Evolutionary conservation across 2,888 invertebrate species (phyloP), one percentile per base, ranked within the genome.

Genomic region (Craniophora ligustri): DNA sequence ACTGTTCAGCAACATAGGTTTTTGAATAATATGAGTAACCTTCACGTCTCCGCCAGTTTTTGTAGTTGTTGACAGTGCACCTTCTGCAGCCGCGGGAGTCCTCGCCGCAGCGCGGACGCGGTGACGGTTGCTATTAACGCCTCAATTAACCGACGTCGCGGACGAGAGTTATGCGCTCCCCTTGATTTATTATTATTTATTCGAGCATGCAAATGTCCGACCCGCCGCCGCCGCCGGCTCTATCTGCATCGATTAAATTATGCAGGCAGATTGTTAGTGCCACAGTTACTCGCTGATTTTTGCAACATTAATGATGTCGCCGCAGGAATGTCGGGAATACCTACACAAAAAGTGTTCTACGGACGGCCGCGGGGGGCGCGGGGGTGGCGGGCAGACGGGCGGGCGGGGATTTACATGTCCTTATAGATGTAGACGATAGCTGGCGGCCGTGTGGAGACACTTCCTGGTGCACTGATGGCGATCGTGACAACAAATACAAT

Each of bases 51-150:
- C n/a, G n/a, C n/a, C n/a, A n/a, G n/a, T n/a, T n/a, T n/a, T n/a
- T n/a, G n/a, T n/a, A n/a, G n/a, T n/a, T n/a, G n/a, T n/a, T n/a
- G n/a, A 10, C 8, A 14, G 10, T 10, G 15, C 5, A 34, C 16
- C 34, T 34, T 34, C 34, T 34, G 34, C 2, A 2, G 5, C n/a
- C n/a, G n/a, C n/a, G n/a, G n/a, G n/a, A n/a, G n/a, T n/a, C n/a
- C n/a, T n/a, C n/a, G n/a, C n/a, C n/a, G n/a, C n/a, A n/a, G n/a
- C n/a, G n/a, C n/a, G n/a, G n/a, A 38, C 32, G 4, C 67, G 75
- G 68, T 71, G 78, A 66, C 67, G 67, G 62, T 38, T 26, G 51
- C 80, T 72, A 81, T 82, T 82, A 82, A 76, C 78, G 69, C 63
- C 79, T 75, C 81, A 75, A 78, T 81, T 78, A 78, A 71, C 72